These are phyloP conservation scores for Pammene fasciana DNA, from an alignment of 2,888 invertebrate species.

Conservation along the genomic window DNA sequence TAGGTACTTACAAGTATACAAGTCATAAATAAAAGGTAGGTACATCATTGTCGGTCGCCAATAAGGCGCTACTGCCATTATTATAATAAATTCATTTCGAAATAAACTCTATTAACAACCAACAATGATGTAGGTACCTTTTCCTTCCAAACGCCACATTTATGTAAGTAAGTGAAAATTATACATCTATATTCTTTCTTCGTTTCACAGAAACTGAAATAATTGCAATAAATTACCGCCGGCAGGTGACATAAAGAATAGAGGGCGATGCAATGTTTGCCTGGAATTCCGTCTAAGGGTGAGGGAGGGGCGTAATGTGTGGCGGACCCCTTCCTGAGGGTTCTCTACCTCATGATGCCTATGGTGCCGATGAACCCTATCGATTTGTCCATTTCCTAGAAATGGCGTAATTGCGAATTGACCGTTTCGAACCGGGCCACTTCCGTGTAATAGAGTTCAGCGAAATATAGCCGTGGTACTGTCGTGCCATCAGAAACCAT, in stretches of 20 bases:
- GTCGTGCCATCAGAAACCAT: no score
- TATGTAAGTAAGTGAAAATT: background rate
- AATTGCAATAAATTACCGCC: slow-evolving; percentile 44
- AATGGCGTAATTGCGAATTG: slow-evolving; percentile 74
- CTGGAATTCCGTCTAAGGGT: slow-evolving; percentile 69
- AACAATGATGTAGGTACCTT: background rate
- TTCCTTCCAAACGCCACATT: no score
- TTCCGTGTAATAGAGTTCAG: slow-evolving; percentile 30
- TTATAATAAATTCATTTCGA: no score
- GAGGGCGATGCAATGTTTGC: slow-evolving; percentile 66
- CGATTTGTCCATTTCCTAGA: slow-evolving; percentile 75
- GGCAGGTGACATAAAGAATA: slow-evolving; percentile 70
- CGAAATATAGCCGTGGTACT: slow-evolving; percentile 32
- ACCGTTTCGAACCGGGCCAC: slow-evolving; percentile 42
- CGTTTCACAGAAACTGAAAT: slow-evolving; percentile 43
- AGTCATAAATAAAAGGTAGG: no score
- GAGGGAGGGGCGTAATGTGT: slow-evolving; percentile 69
- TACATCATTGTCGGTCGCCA: no score
- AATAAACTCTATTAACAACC: no score
- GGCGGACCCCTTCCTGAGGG: slow-evolving; percentile 75
- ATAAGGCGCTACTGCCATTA: no score
- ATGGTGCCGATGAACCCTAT: slow-evolving; percentile 81
- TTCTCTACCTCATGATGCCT: slow-evolving; percentile 70
- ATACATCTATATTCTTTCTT: slow-evolving; percentile 33
- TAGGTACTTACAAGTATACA: no score